Evolutionary conservation across 2,888 invertebrate genomes (phyloP).

Genomic region (Clusia tigrina): DNA sequence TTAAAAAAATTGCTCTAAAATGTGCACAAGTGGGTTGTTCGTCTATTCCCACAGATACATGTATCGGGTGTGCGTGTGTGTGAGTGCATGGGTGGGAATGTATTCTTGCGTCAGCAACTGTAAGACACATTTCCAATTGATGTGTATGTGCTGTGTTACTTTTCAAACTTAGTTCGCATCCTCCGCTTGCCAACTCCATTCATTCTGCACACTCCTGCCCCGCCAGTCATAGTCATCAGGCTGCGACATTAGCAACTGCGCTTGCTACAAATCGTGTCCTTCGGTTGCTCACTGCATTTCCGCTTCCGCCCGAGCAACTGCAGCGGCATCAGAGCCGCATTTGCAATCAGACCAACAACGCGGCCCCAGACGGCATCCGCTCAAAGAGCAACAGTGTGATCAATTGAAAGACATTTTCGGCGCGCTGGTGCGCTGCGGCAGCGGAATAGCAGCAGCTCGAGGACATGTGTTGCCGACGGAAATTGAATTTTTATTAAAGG

Average conservation of each 20-base stretch:
- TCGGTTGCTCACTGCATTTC: conserved; percentile 22
- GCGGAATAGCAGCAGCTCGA: conserved; percentile 12
- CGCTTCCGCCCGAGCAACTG: conserved; percentile 31
- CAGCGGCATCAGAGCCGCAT: conserved; percentile 21
- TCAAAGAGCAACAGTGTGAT: conserved; percentile 22
- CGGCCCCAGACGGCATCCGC: neutral
- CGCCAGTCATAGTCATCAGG: neutral
- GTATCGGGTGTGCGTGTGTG: neutral
- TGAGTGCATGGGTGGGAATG: neutral
- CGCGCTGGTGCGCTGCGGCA: neutral
- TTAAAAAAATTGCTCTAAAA: neutral
- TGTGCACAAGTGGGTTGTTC: neutral
- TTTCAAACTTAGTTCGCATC: neutral
- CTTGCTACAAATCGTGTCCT: conserved; percentile 17
- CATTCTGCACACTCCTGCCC: neutral
- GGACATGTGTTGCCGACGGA: conserved; percentile 54
- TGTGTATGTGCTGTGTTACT: too few relatives aligned
- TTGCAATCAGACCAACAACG: conserved; percentile 12
- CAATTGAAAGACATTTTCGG: conserved; percentile 24
- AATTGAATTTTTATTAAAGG: conserved; percentile 60
- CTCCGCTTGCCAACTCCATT: neutral
- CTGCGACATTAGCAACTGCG: neutral
- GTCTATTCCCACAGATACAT: neutral
- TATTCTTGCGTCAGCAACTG: too few relatives aligned
- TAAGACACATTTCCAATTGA: neutral